Evolutionary conservation across 2,888 invertebrate species (phyloP).

Genomic region (Mesorhabditis spiculigera): DNA sequence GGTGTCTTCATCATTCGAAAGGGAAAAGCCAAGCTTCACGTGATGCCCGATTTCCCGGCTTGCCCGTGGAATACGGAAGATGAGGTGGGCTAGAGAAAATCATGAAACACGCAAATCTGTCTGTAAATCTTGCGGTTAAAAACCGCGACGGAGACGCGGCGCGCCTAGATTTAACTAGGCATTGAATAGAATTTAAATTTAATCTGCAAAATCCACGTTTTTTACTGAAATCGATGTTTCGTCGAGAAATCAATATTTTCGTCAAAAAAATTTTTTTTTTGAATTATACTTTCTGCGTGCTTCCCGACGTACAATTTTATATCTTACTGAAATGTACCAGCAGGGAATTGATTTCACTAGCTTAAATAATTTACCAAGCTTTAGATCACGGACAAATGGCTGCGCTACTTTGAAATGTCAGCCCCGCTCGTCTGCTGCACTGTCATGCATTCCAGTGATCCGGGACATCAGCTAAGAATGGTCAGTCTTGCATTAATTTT

Average conservation of each 20-base stretch:
- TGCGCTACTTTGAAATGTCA: conserved; percentile 83
- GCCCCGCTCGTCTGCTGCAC: conserved; percentile 84
- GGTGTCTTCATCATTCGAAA: conserved; percentile 80
- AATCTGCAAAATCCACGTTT: too few species aligned
- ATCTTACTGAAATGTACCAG: neutral
- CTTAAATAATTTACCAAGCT: conserved; percentile 59
- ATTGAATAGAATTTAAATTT: too few species aligned
- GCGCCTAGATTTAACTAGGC: too few species aligned
- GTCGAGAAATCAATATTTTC: too few species aligned
- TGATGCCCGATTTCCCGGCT: conserved; percentile 89
- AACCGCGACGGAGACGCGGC: too few species aligned
- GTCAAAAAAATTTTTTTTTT: too few species aligned
- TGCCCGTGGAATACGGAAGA: conserved; percentile 71
- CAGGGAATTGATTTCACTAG: neutral
- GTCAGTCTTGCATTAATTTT: neutral
- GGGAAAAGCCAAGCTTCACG: conserved; percentile 83
- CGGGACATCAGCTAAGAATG: conserved; percentile 60
- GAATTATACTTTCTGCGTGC: too few species aligned
- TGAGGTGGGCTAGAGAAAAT: conserved; percentile 60
- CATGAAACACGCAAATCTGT: neutral
- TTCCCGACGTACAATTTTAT: too few species aligned
- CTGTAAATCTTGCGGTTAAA: too few species aligned
- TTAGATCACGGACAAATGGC: conserved; percentile 70
- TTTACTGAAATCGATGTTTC: too few species aligned
- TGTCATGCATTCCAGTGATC: conserved; percentile 79